Evolutionary conservation across 2,113 vertebrate species (phyloP).

Genomic region (Tychaedon coryphoeus): DNA sequence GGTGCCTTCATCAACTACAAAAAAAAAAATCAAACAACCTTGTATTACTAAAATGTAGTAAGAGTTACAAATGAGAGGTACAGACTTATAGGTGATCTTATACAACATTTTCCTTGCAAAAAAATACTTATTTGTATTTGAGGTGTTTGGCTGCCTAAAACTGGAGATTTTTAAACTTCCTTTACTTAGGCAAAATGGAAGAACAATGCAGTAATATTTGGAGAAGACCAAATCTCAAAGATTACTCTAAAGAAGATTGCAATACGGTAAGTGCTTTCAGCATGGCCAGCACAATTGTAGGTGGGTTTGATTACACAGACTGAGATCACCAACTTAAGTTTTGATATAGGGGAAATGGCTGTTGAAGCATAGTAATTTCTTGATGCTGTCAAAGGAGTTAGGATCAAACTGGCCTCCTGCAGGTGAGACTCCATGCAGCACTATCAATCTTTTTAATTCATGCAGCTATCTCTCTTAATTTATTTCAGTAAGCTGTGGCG

Average conservation of each 20-base stretch:
- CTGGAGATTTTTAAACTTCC: neutral
- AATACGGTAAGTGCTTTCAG: neutral
- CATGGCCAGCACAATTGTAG: neutral
- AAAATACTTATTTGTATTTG: neutral
- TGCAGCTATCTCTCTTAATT: neutral
- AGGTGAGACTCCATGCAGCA: neutral
- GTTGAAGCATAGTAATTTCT: neutral
- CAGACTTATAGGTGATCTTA: neutral
- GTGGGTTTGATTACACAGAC: neutral
- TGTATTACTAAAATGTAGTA: neutral
- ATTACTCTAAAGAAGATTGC: neutral
- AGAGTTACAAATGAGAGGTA: neutral
- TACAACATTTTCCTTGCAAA: neutral
- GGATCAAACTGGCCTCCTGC: neutral
- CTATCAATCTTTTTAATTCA: neutral
- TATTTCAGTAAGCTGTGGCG: neutral
- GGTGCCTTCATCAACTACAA: slow-evolving; percentile 84
- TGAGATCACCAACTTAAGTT: neutral
- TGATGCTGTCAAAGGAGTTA: neutral
- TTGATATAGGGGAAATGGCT: neutral
- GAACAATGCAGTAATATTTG: neutral
- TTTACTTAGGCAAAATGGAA: neutral
- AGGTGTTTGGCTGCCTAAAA: neutral
- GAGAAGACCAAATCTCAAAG: neutral
- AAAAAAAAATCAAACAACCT: neutral